Evolutionary conservation across 2,888 invertebrate species (phyloP).

Genomic region (Athalia rosae): DNA sequence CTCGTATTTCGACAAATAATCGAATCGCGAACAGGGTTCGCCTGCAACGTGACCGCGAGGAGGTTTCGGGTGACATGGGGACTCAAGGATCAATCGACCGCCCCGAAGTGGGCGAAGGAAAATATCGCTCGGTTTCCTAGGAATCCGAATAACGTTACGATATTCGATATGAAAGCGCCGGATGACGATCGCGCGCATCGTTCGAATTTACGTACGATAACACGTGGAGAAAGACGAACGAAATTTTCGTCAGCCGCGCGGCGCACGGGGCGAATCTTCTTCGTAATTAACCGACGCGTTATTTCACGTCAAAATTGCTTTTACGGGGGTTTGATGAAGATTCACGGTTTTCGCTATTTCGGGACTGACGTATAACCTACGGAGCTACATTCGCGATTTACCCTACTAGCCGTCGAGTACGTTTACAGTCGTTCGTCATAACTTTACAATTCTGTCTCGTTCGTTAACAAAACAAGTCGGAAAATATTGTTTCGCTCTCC

Average conservation of each 20-base stretch:
- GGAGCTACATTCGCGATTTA: no score
- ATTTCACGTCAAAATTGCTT: no score
- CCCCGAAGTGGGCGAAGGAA: conserved; percentile 79
- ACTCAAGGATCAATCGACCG: conserved; percentile 80
- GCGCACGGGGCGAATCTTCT: no score
- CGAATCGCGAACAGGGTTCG: conserved; percentile 73
- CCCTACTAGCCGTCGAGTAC: no score
- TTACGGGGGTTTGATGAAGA: no score
- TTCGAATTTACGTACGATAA: conserved; percentile 60
- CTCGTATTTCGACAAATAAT: background rate
- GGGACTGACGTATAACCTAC: no score
- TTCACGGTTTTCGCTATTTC: background rate
- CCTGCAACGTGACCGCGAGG: conserved; percentile 80
- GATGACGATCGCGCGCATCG: conserved; percentile 82
- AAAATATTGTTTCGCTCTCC: background rate
- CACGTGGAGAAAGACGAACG: no score
- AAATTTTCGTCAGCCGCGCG: no score
- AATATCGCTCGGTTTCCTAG: conserved; percentile 80
- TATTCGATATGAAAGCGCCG: conserved; percentile 84
- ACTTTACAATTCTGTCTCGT: background rate
- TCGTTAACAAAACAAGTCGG: background rate
- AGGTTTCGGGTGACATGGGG: conserved; percentile 82
- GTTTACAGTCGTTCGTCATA: background rate
- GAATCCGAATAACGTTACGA: conserved; percentile 78
- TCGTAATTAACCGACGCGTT: no score